Percentiles rank a stretch among this genome's conserved stretches.
Evolutionary conservation across 2,888 invertebrate species (phyloP).

Genomic region (Dicycla oo): DNA sequence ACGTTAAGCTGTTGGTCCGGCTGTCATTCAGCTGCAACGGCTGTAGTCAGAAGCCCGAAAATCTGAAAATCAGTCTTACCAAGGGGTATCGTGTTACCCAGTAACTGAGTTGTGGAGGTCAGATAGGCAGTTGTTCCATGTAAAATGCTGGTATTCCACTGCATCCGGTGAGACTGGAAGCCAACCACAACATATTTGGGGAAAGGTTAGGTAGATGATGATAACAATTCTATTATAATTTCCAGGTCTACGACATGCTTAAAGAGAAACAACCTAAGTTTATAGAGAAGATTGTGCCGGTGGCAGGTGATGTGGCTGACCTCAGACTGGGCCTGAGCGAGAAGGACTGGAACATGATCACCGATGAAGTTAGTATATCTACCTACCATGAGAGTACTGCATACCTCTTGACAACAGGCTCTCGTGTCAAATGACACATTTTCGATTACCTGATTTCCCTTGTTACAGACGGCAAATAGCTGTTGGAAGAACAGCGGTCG

Average conservation of each 20-base stretch:
- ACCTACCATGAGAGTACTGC: background rate
- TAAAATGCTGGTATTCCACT: no score
- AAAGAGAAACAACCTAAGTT: conserved; percentile 37
- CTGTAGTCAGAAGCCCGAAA: no score
- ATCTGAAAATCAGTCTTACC: no score
- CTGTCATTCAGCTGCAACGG: no score
- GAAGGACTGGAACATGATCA: conserved; percentile 52
- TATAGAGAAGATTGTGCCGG: conserved; percentile 6
- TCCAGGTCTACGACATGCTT: conserved; percentile 49
- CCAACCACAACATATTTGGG: background rate
- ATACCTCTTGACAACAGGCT: background rate
- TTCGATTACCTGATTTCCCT: no score
- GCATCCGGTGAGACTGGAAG: background rate
- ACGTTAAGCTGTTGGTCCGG: no score
- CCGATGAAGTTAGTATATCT: conserved; percentile 39
- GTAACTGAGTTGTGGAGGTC: no score
- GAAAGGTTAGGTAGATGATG: background rate
- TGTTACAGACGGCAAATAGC: no score
- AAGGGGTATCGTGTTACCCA: no score
- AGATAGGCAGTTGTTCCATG: no score
- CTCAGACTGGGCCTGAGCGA: conserved; percentile 48
- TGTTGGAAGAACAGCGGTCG: no score
- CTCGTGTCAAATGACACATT: background rate
- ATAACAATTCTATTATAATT: background rate
- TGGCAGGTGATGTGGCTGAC: conserved; percentile 41